Conservation (phyloP, 2,113 vertebrate species). For the Gasterosteus aculeatus region DNA sequence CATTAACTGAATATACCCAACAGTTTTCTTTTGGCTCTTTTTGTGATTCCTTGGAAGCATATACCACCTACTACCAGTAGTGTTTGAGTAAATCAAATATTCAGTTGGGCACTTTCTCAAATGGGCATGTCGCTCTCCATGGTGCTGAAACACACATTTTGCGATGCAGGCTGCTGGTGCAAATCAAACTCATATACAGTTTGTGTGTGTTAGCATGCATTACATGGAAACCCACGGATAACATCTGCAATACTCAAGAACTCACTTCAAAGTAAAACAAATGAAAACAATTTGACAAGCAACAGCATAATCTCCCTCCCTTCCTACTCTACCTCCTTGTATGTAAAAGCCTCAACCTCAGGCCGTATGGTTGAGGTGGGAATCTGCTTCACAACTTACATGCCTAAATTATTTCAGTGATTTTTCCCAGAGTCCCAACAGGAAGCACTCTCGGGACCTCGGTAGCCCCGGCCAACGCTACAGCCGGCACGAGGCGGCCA, state of each 20-base stretch:
- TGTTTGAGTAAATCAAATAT: constrained; percentile 42
- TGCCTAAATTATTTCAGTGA: constrained; percentile 64
- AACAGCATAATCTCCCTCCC: neutral
- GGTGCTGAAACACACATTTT: constrained; percentile 64
- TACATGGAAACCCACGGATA: neutral
- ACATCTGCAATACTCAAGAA: neutral
- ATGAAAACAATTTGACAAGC: neutral
- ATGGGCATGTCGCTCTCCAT: constrained; percentile 63
- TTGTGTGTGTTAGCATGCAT: neutral
- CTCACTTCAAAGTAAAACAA: neutral
- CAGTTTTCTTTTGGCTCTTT: constrained; percentile 7
- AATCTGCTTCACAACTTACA: constrained; percentile 51
- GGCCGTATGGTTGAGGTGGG: constrained; percentile 28
- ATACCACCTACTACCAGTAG: neutral
- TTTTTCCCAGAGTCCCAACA: constrained; percentile 44
- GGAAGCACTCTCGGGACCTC: constrained; percentile 49
- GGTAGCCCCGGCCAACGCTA: constrained; percentile 3
- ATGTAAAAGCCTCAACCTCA: constrained; percentile 29
- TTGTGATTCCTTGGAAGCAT: constrained; percentile 27
- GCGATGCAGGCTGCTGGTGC: neutral
- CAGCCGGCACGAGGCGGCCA: constrained; percentile 39
- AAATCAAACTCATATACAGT: constrained; percentile 5
- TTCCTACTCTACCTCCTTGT: neutral
- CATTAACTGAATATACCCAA: too few relatives aligned
- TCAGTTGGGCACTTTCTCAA: constrained; percentile 24